Evolutionary conservation across 2,113 vertebrate genomes (phyloP).

Genomic region (Acanthisitta chloris): DNA sequence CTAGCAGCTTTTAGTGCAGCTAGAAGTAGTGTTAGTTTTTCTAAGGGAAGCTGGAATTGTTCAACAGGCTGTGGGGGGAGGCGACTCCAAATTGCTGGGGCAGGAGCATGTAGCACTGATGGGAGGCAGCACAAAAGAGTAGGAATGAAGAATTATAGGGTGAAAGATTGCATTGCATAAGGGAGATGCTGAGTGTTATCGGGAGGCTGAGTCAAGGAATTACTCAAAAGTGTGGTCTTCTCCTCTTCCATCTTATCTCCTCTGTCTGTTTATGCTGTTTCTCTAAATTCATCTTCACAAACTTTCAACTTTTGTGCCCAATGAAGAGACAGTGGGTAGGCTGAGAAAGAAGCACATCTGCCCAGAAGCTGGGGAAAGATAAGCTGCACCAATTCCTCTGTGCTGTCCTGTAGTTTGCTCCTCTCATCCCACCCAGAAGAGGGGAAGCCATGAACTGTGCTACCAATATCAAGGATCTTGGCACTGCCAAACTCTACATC

Average conservation of each 20-base stretch:
- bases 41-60: not conserved
- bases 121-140: not conserved
- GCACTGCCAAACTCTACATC: not conserved
- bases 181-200: not conserved
- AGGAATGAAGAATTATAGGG: not conserved
- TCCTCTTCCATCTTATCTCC: not conserved
- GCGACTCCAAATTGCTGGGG: not conserved
- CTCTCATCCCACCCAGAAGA: not conserved
- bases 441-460: not conserved
- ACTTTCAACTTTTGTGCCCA: not conserved
- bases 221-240: not conserved
- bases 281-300: not conserved
- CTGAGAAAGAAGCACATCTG: not conserved
- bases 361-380: not conserved
- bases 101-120: not conserved
- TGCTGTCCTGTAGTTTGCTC: not conserved
- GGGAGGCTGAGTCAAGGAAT: not conserved
- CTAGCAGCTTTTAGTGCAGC: not conserved
- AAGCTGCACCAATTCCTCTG: fast-evolving
- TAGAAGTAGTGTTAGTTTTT: not conserved
- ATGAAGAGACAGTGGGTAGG: not conserved
- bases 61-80: not conserved
- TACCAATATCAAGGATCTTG: not conserved
- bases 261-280: not conserved
- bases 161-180: not conserved